Evolutionary conservation across 2,888 invertebrate genomes (phyloP).

Genomic region (Meloe dianella): DNA sequence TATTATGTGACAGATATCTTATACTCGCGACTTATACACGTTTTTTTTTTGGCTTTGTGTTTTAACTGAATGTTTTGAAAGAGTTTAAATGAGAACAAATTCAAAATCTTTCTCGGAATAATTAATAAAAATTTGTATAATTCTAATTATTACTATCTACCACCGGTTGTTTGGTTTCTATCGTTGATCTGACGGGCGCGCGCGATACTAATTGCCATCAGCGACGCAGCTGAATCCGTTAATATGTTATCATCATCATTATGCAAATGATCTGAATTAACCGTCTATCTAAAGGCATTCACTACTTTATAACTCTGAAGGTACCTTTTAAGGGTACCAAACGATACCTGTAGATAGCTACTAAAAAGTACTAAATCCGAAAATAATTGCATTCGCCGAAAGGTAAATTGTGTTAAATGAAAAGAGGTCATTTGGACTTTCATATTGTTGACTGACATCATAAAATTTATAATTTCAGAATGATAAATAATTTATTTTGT

Average conservation of each 20-base stretch:
- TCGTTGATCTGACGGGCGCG: conserved; percentile 46
- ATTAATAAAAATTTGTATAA: background rate
- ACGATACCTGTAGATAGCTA: conserved; percentile 15
- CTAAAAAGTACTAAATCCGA: conserved; percentile 6
- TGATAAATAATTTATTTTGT: background rate
- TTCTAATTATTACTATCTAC: background rate
- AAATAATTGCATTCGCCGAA: background rate
- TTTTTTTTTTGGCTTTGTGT: background rate
- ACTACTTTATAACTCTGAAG: conserved; percentile 42
- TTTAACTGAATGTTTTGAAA: background rate
- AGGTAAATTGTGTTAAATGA: background rate
- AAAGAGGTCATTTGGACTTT: background rate
- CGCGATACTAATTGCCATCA: conserved; percentile 54
- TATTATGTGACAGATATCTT: conserved; percentile 44
- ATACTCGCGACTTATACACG: conserved; percentile 46
- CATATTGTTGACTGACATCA: background rate
- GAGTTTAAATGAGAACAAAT: background rate
- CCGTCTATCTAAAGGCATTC: conserved; percentile 33
- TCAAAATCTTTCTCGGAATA: background rate
- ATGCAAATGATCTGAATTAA: conserved; percentile 53
- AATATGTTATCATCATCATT: conserved; percentile 58
- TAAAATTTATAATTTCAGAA: background rate
- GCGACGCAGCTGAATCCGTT: conserved; percentile 56
- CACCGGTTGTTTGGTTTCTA: conserved; percentile 32
- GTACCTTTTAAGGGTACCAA: conserved; percentile 29